These are phyloP conservation scores for Tenthredo livida DNA, from an alignment of 2,888 invertebrate genomes.

Conservation along the genomic window DNA sequence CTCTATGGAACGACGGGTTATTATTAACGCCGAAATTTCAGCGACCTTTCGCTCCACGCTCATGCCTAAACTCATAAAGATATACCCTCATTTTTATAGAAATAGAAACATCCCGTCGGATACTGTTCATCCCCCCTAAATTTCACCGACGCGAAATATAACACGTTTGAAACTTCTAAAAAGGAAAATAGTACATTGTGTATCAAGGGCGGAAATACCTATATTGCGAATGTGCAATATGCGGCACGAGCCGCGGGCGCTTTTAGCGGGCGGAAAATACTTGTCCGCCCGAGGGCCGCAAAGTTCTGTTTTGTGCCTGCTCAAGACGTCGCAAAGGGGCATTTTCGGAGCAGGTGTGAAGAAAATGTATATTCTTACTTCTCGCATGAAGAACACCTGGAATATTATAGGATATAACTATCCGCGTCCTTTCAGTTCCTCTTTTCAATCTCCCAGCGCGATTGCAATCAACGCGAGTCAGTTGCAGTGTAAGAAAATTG, in stretches of 20 bases:
- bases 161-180: background rate
- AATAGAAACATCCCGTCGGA: slow-evolving; percentile 26
- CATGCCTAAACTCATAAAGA: slow-evolving; percentile 30
- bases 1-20: background rate
- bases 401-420: background rate
- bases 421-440: background rate
- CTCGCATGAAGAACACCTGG: background rate
- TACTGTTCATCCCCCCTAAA: background rate
- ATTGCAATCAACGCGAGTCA: slow-evolving; percentile 39
- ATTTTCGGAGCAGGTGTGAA: too few species aligned
- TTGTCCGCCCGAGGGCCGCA: too few species aligned
- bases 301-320: too few species aligned
- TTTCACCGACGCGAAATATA: background rate
- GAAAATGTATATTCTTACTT: background rate
- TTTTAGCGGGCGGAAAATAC: too few species aligned
- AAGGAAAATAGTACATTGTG: too few species aligned
- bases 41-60: background rate
- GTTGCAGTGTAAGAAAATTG: slow-evolving; percentile 39
- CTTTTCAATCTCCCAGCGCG: background rate
- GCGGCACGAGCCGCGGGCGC: too few species aligned
- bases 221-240: too few species aligned
- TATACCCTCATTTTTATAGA: slow-evolving; percentile 11
- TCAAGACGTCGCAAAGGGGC: too few species aligned
- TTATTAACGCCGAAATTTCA: slow-evolving; percentile 35
- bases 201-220: too few species aligned